phyloP scores from a whole-genome alignment of 2,888 invertebrate genomes.

The Lomographa bimaculata region DNA sequence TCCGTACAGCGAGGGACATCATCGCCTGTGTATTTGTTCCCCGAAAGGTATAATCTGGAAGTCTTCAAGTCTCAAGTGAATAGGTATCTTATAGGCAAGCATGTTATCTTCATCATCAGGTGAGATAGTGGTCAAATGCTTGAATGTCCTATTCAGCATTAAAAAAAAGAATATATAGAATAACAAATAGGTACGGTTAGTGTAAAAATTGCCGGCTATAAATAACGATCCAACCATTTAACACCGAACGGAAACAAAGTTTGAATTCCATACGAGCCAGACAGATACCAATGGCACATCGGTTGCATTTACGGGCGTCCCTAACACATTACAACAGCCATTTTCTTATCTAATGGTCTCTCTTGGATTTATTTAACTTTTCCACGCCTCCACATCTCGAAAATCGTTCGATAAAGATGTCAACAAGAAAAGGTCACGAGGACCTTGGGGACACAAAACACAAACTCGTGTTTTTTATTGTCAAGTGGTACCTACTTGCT shows the following conservation, averaged over 20 bases:
- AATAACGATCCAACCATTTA: slow-evolving; percentile 23
- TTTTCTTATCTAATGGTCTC: slow-evolving; percentile 80
- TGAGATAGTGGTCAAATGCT: too few species aligned
- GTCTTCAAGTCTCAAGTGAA: too few species aligned
- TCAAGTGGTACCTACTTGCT: slow-evolving; percentile 38
- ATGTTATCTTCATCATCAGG: too few species aligned
- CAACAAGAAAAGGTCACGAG: slow-evolving; percentile 73
- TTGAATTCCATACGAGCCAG: slow-evolving; percentile 56
- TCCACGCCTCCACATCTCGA: slow-evolving; percentile 77
- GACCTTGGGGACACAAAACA: slow-evolving; percentile 48
- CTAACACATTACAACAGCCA: slow-evolving; percentile 82
- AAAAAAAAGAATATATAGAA: too few species aligned
- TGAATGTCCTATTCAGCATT: too few species aligned
- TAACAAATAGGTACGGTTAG: too few species aligned
- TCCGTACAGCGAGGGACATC: too few species aligned
- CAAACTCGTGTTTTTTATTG: slow-evolving; percentile 47
- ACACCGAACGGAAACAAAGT: slow-evolving; percentile 47
- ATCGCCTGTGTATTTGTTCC: too few species aligned
- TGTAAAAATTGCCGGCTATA: too few species aligned
- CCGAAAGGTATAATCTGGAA: too few species aligned
- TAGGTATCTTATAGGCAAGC: too few species aligned
- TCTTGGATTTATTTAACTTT: slow-evolving; percentile 80
- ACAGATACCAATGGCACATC: slow-evolving; percentile 75
- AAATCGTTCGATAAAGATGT: slow-evolving; percentile 78
- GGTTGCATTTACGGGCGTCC: slow-evolving; percentile 80